Evolutionary conservation across 2,113 vertebrate genomes (phyloP).

Genomic region (Ictalurus punctatus): DNA sequence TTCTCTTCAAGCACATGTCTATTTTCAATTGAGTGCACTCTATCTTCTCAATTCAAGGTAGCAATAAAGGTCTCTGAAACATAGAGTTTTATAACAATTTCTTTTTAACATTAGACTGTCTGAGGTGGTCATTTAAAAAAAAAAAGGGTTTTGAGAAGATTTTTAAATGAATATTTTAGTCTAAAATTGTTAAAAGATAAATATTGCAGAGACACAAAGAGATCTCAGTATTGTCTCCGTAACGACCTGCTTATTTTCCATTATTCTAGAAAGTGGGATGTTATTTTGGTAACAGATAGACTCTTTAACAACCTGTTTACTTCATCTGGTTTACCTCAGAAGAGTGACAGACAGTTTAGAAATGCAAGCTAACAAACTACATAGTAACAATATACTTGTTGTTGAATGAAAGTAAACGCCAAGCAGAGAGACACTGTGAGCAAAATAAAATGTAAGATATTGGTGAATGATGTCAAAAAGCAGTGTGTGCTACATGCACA

Average conservation of each 20-base stretch:
- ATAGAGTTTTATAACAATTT: neutral
- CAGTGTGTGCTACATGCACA: neutral
- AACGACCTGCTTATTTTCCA: neutral
- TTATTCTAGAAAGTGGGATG: neutral
- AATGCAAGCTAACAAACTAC: too few relatives aligned
- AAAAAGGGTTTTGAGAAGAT: too few relatives aligned
- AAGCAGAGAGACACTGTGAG: too few relatives aligned
- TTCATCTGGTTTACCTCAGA: neutral
- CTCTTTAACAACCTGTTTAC: neutral
- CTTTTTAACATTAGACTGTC: neutral
- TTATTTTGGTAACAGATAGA: neutral
- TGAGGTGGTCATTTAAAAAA: neutral
- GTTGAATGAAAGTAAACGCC: too few relatives aligned
- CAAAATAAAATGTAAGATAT: neutral
- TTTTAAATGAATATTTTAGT: neutral
- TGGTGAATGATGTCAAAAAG: neutral
- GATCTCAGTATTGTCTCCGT: neutral
- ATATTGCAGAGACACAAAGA: neutral
- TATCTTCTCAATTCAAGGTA: neutral
- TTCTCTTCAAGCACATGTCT: neutral
- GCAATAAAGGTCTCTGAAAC: neutral
- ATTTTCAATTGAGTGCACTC: neutral
- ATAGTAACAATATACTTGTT: too few relatives aligned
- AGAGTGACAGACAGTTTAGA: neutral
- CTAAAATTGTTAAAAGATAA: neutral